phyloP scores from a whole-genome alignment of 2,888 invertebrate species.

The Hirtodrosophila duncani region DNA sequence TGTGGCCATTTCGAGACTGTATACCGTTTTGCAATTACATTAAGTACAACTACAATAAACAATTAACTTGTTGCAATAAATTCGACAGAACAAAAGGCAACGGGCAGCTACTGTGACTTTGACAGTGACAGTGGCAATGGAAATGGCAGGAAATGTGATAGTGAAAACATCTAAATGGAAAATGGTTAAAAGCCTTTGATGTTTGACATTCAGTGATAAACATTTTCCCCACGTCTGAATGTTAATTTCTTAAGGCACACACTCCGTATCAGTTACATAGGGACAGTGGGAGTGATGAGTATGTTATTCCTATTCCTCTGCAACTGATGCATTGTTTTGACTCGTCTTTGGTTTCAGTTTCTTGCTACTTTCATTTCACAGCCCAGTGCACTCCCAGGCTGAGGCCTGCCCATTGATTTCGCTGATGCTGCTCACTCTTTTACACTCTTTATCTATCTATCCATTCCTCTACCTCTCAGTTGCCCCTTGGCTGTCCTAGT shows the following conservation, averaged over 20 bases:
- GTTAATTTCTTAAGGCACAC: no score
- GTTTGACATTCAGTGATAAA: conserved; percentile 21
- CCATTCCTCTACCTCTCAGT: conserved; percentile 40
- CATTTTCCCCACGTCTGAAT: no score
- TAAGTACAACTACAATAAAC: conserved; percentile 50
- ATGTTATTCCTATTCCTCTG: no score
- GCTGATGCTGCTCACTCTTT: conserved; percentile 10
- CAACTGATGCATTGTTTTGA: conserved; percentile 9
- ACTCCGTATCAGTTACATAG: conserved; percentile 2
- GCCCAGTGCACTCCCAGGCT: conserved; percentile 36
- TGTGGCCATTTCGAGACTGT: no score
- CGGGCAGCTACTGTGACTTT: conserved; percentile 11
- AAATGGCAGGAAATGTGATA: conserved; percentile 53
- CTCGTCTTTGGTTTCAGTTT: conserved; percentile 1
- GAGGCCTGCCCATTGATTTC: neutral
- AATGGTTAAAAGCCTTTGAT: conserved; percentile 39
- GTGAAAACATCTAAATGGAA: conserved; percentile 45
- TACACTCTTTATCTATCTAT: conserved; percentile 4
- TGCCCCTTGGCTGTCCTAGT: conserved; percentile 45
- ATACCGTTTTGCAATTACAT: conserved; percentile 35
- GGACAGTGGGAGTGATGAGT: neutral
- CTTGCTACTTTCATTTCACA: conserved; percentile 55
- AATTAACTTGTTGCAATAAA: conserved; percentile 55
- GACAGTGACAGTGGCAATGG: no score
- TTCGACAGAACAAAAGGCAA: conserved; percentile 21